Base-by-base conservation (phyloP, 2,113 vertebrate genomes). In the Cyprinodon variegatus region DNA sequence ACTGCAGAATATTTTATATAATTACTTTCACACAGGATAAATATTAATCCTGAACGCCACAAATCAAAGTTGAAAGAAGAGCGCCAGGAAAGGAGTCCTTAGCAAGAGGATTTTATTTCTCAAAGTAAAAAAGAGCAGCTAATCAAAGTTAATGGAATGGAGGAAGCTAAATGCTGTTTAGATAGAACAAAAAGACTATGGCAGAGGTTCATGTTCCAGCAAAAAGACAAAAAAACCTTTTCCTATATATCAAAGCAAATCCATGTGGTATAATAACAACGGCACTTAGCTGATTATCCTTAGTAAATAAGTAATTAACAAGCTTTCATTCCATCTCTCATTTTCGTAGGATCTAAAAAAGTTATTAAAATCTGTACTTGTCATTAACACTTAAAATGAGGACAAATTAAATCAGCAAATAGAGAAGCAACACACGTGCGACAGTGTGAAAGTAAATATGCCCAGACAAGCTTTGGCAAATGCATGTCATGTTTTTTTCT, bases 401-500 rank as follows among this genome's bases (percentile, higher is more conserved):
- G 29, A 20, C n/a, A 57, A 20, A 20, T 9, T 20, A n/a, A 6
- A 57, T 11, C 45, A 68, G 12, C 72, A 50, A 68, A 13, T 4
- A 72, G 68, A 66, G 65, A 74, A 65, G 68, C 37, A 77, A 29
- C 67, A 66, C 39, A 46, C 72, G 11, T 40, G 8, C 45, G 37
- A 43, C 40, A 17, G 50, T 6, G n/a, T 46, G 59, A 11, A 81
- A 84, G 65, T 43, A 75, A 73, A 36, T 65, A 11, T 11, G 20
- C 22, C 22, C 46, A 78, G 82, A 71, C 73, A 78, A 29, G 70
- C 70, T 84, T 64, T 79, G 74, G 41, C 79, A 88, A 83, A 79
- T 64, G 68, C 73, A 87, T 76, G 68, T 41, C 74, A 45, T 20
- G 70, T 72, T 74, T 46, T 69, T 29, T 38, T 62, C 85, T 86